Evolutionary conservation across 2,888 invertebrate species (phyloP).

Genomic region (Heteromurus nitidus): DNA sequence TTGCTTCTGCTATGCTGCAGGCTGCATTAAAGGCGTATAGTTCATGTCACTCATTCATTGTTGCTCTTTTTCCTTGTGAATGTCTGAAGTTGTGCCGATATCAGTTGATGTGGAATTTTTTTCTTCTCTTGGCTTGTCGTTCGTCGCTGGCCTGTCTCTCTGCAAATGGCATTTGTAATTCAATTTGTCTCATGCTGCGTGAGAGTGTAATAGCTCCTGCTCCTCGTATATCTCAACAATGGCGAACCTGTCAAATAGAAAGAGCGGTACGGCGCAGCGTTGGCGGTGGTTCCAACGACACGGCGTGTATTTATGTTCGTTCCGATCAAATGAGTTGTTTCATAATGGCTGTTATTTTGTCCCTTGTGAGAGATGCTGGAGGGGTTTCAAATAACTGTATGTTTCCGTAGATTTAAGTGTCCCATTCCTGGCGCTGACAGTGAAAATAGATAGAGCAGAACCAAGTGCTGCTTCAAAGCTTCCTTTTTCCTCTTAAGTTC

Average conservation of each 20-base stretch:
- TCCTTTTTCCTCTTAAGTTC: no score
- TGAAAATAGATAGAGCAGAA: no score
- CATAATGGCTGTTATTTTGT: background rate
- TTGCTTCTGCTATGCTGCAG: background rate
- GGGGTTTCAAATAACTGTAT: no score
- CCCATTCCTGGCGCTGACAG: no score
- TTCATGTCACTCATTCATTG: constrained; percentile 54
- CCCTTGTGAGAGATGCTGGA: background rate
- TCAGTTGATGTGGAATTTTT: constrained; percentile 28
- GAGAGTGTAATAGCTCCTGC: constrained; percentile 7
- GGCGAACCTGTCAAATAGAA: background rate
- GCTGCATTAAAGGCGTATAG: no score
- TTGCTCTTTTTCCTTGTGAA: constrained; percentile 17
- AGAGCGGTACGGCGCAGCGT: no score
- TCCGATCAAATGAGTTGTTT: background rate
- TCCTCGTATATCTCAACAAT: constrained; percentile 7
- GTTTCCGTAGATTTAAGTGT: no score
- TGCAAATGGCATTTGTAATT: constrained; percentile 50
- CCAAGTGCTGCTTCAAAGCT: no score
- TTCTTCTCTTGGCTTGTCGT: background rate
- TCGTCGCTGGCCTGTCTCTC: background rate
- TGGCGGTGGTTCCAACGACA: no score
- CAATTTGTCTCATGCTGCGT: constrained; percentile 57
- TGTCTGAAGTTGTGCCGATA: constrained; percentile 10
- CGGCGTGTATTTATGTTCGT: background rate